These are phyloP conservation scores for Neosalanx taihuensis DNA, from an alignment of 2,797 vertebrate genomes.

Conservation along the genomic window DNA sequence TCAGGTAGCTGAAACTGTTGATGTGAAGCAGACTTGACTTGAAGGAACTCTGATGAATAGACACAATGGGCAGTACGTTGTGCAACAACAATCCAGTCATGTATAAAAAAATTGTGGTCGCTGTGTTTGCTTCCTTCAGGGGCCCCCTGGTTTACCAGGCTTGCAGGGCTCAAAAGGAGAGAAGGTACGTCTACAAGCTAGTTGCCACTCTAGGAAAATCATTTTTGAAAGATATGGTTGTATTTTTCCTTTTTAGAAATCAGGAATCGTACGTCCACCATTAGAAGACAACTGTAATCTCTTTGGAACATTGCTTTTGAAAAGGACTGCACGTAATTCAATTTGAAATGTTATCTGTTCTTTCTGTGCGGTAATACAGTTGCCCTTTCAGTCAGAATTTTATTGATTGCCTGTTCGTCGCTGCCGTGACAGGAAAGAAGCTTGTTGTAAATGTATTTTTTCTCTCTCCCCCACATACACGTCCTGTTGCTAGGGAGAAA, in stretches of 20 bases:
- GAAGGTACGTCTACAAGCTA: constrained; percentile 76
- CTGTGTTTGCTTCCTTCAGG: constrained; percentile 69
- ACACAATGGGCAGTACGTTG: constrained; percentile 30
- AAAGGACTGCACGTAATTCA: neutral
- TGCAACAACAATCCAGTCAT: neutral
- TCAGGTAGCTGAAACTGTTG: constrained; percentile 62
- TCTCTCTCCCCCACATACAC: constrained; percentile 54
- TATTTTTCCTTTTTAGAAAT: neutral
- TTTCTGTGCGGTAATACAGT: neutral
- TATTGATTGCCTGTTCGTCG: constrained; percentile 45
- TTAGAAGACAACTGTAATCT: neutral
- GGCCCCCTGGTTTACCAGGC: constrained; percentile 88
- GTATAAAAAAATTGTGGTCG: constrained; percentile 26
- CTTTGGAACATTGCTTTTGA: neutral
- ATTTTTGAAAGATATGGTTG: neutral
- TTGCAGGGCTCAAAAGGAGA: constrained; percentile 90
- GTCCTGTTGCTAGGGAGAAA: constrained; percentile 87
- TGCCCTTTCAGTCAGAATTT: constrained; percentile 32
- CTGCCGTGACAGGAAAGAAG: constrained; percentile 29
- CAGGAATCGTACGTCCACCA: neutral
- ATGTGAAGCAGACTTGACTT: constrained; percentile 33
- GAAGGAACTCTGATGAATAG: constrained; percentile 33
- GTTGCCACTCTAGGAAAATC: too few relatives aligned
- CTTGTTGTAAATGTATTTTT: constrained; percentile 40
- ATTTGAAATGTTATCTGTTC: neutral